These are phyloP conservation scores for Cathartes aura DNA, from an alignment of 2,113 vertebrate genomes.

Conservation along the genomic window DNA sequence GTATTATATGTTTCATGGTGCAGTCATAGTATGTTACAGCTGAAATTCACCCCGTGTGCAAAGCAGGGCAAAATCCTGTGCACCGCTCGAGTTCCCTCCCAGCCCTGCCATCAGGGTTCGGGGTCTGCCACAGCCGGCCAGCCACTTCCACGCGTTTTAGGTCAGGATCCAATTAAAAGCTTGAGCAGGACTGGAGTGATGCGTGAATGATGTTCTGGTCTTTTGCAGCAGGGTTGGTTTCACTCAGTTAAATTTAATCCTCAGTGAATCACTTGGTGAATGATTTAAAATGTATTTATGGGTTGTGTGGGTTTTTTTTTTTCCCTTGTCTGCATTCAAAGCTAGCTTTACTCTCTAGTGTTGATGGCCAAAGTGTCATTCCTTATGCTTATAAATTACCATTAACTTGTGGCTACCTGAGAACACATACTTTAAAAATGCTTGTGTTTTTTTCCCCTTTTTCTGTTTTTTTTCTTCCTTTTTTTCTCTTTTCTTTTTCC, in stretches of 20 bases:
- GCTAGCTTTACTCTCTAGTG: slow-evolving; percentile 21
- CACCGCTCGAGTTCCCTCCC: neutral
- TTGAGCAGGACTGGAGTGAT: neutral
- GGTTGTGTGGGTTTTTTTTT: neutral
- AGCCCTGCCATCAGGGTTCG: neutral
- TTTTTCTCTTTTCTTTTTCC: neutral
- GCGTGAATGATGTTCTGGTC: neutral
- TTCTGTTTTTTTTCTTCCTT: neutral
- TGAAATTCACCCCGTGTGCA: neutral
- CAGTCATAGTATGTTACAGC: slow-evolving; percentile 4
- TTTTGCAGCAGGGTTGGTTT: neutral
- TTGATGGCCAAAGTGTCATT: slow-evolving; percentile 60
- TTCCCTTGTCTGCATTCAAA: slow-evolving; percentile 22
- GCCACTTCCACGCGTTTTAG: neutral
- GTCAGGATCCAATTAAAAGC: neutral
- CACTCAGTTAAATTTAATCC: neutral
- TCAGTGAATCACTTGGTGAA: slow-evolving; percentile 53
- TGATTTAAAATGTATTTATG: slow-evolving; percentile 53
- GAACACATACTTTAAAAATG: slow-evolving; percentile 7
- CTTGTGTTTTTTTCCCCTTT: neutral
- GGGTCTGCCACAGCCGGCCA: neutral
- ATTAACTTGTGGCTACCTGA: slow-evolving; percentile 21
- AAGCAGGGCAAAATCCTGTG: neutral
- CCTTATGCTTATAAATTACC: slow-evolving; percentile 36
- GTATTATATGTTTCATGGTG: slow-evolving; percentile 49